Base-by-base conservation (phyloP, 2,888 invertebrate species). In the Pseudococcus jackbeardsleyi region DNA sequence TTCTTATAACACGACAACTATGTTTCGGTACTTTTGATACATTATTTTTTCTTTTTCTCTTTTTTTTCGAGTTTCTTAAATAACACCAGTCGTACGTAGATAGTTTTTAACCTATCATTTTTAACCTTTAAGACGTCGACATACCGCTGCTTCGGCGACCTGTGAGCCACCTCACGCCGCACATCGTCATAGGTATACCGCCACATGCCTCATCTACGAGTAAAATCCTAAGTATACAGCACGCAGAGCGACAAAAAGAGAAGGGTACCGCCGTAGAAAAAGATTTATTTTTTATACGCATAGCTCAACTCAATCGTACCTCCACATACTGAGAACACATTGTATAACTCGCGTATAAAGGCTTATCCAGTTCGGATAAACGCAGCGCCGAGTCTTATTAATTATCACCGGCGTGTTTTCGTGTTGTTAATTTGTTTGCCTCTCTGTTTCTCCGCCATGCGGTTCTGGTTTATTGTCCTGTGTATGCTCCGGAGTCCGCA, bases 81-180 rank as follows among this genome's bases (percentile, higher is more conserved):
- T 26, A 17, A 72, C 33, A 72, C 72, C 17, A 22, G 68, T 72
- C 72, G 42, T 42, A 42, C 42, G 42, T 68, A 68, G 26, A 33
- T 68, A 26, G 33, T 72, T 64, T 22, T 64, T 64, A 72, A 72
- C 72, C 72, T 72, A 72, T 72, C 72, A 33, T 72, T 72, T 72
- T 33, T 26, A 72, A 72, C 72, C 72, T 72, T 72, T 72, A 72
- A 72, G 33, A 72, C 72, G 72, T 33, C 33, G 72, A 33, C 72
- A 72, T 72, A 33, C 72, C 72, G 72, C 72, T 72, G 72, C 72
- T 72, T 72, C 72, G 72, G 33, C 72, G 72, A 72, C 72, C 72
- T 72, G 33, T 72, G n/a, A 26, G 72, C 33, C 33, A 17, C 7
- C 68, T 11, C 26, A 8, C 19, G 22, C 64, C 12, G 6, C 68